A percentile compares a stretch with the other conserved stretches of the same genome.
Evolutionary conservation across 2,113 vertebrate species (phyloP).

Genomic region (Equus quagga): DNA sequence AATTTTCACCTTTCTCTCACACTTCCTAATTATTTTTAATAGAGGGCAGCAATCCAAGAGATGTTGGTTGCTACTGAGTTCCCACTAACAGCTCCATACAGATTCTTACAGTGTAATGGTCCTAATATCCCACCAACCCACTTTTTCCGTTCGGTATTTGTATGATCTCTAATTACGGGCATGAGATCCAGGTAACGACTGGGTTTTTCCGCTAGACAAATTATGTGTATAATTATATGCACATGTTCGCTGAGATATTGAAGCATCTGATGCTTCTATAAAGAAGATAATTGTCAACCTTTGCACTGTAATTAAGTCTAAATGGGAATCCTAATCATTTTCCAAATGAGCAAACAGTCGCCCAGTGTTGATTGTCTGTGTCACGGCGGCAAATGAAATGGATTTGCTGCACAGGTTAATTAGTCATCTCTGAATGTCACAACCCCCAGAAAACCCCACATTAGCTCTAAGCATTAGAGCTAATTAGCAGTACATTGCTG

Average conservation of each 20-base stretch:
- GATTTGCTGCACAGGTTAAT: slow-evolving; percentile 87
- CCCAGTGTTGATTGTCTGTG: slow-evolving; percentile 81
- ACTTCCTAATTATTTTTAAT: slow-evolving; percentile 53
- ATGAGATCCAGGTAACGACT: slow-evolving; percentile 85
- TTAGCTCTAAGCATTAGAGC: slow-evolving; percentile 81
- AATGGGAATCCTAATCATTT: slow-evolving; percentile 87
- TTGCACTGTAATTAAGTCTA: slow-evolving; percentile 90
- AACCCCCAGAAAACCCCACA: slow-evolving; percentile 69
- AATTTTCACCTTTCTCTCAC: slow-evolving; percentile 24
- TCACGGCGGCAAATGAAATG: slow-evolving; percentile 82
- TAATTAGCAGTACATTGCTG: slow-evolving; percentile 84
- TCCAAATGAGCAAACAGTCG: slow-evolving; percentile 88
- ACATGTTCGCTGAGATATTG: slow-evolving; percentile 85
- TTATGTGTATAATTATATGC: slow-evolving; percentile 87
- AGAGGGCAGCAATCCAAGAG: background rate
- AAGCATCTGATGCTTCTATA: slow-evolving; percentile 80
- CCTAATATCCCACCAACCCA: slow-evolving; percentile 37
- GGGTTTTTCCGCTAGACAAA: slow-evolving; percentile 86
- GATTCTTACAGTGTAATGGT: slow-evolving; percentile 50
- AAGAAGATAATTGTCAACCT: slow-evolving; percentile 88
- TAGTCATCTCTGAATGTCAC: slow-evolving; percentile 83
- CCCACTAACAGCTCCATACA: slow-evolving; percentile 10
- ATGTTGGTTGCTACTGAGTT: background rate
- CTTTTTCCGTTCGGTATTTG: slow-evolving; percentile 53
- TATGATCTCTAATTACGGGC: slow-evolving; percentile 85